These are phyloP conservation scores for Dinomys branickii DNA, from an alignment of 2,113 vertebrate genomes.

Conservation along the genomic window DNA sequence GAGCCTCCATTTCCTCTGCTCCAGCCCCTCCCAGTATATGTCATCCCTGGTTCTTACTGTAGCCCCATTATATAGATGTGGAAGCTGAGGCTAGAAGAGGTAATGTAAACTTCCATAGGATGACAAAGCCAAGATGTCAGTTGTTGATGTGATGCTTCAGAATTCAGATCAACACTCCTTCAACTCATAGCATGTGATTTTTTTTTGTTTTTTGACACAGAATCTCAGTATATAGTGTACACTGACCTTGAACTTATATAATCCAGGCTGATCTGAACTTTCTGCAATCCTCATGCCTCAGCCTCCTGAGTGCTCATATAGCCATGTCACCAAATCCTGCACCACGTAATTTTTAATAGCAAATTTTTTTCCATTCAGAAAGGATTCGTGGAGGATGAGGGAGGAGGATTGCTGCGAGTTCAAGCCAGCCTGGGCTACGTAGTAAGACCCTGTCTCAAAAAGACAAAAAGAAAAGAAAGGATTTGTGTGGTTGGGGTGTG, in stretches of 20 bases:
- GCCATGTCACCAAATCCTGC: background rate
- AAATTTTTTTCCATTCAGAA: background rate
- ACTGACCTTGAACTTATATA: background rate
- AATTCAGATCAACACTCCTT: background rate
- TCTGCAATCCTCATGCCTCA: background rate
- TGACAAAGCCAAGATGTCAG: background rate
- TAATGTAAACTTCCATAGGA: background rate
- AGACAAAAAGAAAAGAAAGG: background rate
- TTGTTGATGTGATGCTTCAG: background rate
- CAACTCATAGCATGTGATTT: background rate
- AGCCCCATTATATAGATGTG: background rate
- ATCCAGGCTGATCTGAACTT: background rate
- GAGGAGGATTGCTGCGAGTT: background rate
- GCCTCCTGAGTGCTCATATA: background rate
- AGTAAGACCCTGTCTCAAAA: background rate
- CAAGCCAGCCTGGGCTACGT: background rate
- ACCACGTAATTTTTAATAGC: background rate
- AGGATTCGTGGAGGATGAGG: background rate
- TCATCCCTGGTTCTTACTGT: background rate
- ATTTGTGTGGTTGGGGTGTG: background rate
- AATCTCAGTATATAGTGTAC: background rate
- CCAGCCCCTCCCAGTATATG: background rate
- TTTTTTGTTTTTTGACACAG: background rate
- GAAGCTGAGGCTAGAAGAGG: background rate
- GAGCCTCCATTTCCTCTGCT: background rate